Evolutionary conservation across 2,888 invertebrate species (phyloP).

Genomic region (Drosophila pullipes): DNA sequence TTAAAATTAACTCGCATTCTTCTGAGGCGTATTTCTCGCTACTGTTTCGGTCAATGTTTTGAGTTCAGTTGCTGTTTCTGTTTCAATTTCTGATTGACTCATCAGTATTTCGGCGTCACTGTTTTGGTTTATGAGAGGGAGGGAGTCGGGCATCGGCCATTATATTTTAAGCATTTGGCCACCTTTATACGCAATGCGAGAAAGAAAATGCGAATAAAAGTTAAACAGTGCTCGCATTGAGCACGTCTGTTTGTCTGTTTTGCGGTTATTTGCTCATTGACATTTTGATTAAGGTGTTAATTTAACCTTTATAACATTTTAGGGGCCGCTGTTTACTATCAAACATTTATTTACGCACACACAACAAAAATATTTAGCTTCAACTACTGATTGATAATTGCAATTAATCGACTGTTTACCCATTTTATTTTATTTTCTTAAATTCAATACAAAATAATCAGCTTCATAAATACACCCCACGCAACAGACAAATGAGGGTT

Average conservation of each 20-base stretch:
- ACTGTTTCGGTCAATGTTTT: slow-evolving; percentile 15
- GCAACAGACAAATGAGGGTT: slow-evolving; percentile 6
- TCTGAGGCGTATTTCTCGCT: slow-evolving; percentile 23
- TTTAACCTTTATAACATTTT: slow-evolving; percentile 53
- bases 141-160: slow-evolving; percentile 16
- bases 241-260: slow-evolving; percentile 59
- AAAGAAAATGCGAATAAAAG: slow-evolving; percentile 6
- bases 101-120: slow-evolving; percentile 4
- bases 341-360: slow-evolving; percentile 38
- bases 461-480: slow-evolving; percentile 65
- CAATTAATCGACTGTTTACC: slow-evolving; percentile 62
- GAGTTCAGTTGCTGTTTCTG: slow-evolving; percentile 22
- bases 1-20: slow-evolving; percentile 36
- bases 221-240: slow-evolving; percentile 39
- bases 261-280: slow-evolving; percentile 71
- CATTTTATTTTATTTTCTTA: slow-evolving; percentile 34
- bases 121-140: background rate
- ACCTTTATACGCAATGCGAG: slow-evolving; percentile 32
- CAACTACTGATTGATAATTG: slow-evolving; percentile 10
- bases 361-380: slow-evolving; percentile 17
- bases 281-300: slow-evolving; percentile 75
- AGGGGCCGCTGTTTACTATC: slow-evolving; percentile 49
- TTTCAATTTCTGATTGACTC: slow-evolving; percentile 37
- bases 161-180: slow-evolving; percentile 34
- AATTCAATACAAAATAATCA: slow-evolving; percentile 62